phyloP scores from a whole-genome alignment of 2,888 invertebrate species.

The Ommatoiulus sabulosus region DNA sequence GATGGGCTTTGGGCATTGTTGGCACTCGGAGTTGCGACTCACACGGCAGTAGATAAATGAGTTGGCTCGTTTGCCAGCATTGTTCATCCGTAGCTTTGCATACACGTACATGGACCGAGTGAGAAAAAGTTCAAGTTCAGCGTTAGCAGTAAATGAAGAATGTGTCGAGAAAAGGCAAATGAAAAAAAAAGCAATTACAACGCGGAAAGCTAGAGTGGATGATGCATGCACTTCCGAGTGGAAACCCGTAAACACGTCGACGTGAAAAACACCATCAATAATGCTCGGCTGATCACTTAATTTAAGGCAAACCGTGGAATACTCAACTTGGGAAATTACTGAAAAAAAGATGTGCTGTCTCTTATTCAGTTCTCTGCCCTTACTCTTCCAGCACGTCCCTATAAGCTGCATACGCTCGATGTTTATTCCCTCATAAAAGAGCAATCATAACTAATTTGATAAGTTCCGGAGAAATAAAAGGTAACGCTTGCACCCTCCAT shows the following conservation, averaged over 20 bases:
- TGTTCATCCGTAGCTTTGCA: not conserved
- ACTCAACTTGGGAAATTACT: slow-evolving; percentile 46
- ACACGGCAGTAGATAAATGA: not conserved
- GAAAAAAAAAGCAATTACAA: slow-evolving; percentile 31
- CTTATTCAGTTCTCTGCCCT: not conserved
- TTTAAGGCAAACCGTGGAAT: slow-evolving; percentile 41
- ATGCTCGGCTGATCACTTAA: slow-evolving; percentile 41
- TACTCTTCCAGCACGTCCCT: not conserved
- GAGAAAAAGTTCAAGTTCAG: not conserved
- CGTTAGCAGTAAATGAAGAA: not conserved
- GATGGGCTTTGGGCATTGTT: slow-evolving; percentile 15
- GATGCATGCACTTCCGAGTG: slow-evolving; percentile 38
- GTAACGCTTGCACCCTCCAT: not conserved
- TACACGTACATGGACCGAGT: not conserved
- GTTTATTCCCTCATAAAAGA: not conserved
- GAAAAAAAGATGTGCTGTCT: not conserved
- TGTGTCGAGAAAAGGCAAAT: not conserved
- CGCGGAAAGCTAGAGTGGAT: not conserved
- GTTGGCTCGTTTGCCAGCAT: slow-evolving; percentile 20
- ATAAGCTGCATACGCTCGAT: not conserved
- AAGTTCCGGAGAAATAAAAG: not conserved
- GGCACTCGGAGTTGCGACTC: slow-evolving; percentile 1
- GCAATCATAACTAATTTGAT: slow-evolving; percentile 27
- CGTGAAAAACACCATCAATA: slow-evolving; percentile 45
- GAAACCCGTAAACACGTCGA: slow-evolving; percentile 16